A percentile compares a stretch with the other conserved stretches of the same genome.
phyloP scores from a whole-genome alignment of 2,888 invertebrate genomes.

The Eumerus sabulonum region DNA sequence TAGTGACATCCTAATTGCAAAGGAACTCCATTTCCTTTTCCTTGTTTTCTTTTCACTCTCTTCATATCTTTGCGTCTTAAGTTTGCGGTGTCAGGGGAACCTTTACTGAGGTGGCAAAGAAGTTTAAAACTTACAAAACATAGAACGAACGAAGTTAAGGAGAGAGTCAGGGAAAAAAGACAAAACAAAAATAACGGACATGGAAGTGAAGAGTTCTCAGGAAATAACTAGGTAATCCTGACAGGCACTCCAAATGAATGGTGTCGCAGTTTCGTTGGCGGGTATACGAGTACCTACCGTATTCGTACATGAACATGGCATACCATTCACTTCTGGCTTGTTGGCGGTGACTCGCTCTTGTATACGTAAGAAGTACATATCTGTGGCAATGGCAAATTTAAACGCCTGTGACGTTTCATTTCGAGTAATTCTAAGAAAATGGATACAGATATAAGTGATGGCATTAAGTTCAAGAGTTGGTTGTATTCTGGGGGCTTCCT shows the following conservation, averaged over 20 bases:
- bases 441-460: slow-evolving; percentile 28
- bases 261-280: slow-evolving; percentile 52
- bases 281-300: slow-evolving; percentile 33
- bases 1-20: slow-evolving; percentile 67
- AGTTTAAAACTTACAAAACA: slow-evolving; percentile 13
- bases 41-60: not conserved
- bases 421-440: slow-evolving; percentile 17
- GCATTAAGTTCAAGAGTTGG: slow-evolving; percentile 30
- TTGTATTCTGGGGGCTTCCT: not conserved
- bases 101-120: slow-evolving; percentile 1
- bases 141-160: not conserved
- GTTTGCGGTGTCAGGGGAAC: not conserved
- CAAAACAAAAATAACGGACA: slow-evolving; percentile 43
- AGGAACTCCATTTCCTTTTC: slow-evolving; percentile 53
- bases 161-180: not conserved
- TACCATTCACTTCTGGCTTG: slow-evolving; percentile 13
- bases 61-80: not conserved
- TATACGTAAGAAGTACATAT: not conserved
- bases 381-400: slow-evolving; percentile 23
- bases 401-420: slow-evolving; percentile 18
- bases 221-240: slow-evolving; percentile 69
- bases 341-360: too few relatives aligned
- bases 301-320: slow-evolving; percentile 1
- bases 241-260: slow-evolving; percentile 67
- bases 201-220: slow-evolving; percentile 66